Evolutionary conservation across 2,113 vertebrate species (phyloP).

Genomic region (Thermophis baileyi): DNA sequence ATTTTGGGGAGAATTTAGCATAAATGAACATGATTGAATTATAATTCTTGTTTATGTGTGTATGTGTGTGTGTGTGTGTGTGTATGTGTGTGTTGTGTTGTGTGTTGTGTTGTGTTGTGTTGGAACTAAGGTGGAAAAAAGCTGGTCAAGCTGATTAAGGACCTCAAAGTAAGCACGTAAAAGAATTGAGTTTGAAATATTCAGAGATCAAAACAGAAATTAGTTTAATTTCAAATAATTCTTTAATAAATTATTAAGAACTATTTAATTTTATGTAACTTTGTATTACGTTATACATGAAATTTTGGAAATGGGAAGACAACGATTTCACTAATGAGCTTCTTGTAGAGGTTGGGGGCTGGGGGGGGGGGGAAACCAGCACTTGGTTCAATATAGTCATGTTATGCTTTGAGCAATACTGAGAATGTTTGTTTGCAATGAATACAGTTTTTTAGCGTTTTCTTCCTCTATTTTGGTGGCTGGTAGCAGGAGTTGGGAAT

Average conservation of each 20-base stretch:
- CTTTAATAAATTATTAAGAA: background rate
- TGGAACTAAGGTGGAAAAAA: no score
- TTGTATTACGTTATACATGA: background rate
- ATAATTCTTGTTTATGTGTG: background rate
- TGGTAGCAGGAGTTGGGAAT: background rate
- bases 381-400: background rate
- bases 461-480: background rate
- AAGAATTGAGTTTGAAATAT: background rate
- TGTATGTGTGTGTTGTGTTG: no score
- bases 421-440: background rate
- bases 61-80: no score
- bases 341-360: background rate
- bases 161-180: no score
- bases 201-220: background rate
- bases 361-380: background rate
- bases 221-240: background rate
- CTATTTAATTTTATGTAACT: background rate
- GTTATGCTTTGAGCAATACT: background rate
- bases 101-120: no score
- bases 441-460: background rate
- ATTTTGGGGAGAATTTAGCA: background rate
- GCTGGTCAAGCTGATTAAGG: no score
- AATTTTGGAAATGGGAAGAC: background rate
- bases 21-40: background rate
- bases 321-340: background rate